Conservation (phyloP, 2,888 invertebrate species). For the Oscheius myriophilus region DNA sequence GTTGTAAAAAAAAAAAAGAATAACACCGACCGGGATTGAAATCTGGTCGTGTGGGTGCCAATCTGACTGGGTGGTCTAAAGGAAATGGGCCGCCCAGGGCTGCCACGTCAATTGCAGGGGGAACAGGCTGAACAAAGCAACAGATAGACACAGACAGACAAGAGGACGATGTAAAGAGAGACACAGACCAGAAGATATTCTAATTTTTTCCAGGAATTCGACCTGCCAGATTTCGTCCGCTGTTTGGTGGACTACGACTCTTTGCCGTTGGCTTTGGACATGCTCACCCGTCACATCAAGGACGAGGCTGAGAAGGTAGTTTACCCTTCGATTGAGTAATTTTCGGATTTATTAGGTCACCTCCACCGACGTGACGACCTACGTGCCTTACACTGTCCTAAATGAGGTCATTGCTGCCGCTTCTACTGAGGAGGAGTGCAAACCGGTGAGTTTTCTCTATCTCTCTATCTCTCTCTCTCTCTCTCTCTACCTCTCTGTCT, state of each 20-base stretch:
- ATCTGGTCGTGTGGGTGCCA: no score
- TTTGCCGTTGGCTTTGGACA: conserved; percentile 43
- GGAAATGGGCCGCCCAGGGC: no score
- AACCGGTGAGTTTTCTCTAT: no score
- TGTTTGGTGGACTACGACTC: conserved; percentile 56
- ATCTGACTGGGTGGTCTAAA: no score
- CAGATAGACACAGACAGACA: no score
- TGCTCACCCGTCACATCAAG: conserved; percentile 34
- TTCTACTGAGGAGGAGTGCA: background rate
- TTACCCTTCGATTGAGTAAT: background rate
- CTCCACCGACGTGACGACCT: conserved; percentile 13
- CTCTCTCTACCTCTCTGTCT: no score
- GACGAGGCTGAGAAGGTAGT: conserved; percentile 32
- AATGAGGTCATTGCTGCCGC: conserved; percentile 35
- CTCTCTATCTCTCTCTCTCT: no score
- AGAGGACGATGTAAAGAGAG: no score
- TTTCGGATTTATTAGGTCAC: background rate
- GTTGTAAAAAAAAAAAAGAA: no score
- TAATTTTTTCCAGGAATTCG: conserved; percentile 44
- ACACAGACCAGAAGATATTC: background rate
- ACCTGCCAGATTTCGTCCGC: conserved; percentile 55
- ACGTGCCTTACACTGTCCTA: conserved; percentile 41
- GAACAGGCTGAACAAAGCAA: no score
- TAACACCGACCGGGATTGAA: no score
- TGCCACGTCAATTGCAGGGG: no score